These are phyloP conservation scores for Halictus quadricinctus DNA, from an alignment of 2,888 invertebrate species.

Conservation along the genomic window DNA sequence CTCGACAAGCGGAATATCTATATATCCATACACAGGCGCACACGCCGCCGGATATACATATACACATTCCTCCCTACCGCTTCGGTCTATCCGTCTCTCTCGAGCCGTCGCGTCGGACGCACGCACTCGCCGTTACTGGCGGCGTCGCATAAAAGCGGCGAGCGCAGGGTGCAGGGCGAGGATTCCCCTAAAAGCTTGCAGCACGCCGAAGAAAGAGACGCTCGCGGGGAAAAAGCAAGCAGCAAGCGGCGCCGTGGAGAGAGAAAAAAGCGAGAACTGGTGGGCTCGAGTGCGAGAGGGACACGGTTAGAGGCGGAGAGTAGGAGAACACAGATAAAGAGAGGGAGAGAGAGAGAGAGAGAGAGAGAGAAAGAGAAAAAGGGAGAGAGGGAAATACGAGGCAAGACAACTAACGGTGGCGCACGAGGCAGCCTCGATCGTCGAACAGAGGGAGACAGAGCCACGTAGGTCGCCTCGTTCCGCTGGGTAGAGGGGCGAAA, in stretches of 20 bases:
- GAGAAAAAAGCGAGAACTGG: slow-evolving; percentile 57
- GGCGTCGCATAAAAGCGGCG: slow-evolving; percentile 67
- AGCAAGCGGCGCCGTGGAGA: slow-evolving; percentile 17
- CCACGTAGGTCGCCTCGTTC: slow-evolving; percentile 36
- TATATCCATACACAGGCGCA: slow-evolving; percentile 11
- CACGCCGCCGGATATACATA: slow-evolving; percentile 19
- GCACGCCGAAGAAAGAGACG: slow-evolving; percentile 61
- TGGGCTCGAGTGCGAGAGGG: slow-evolving; percentile 21
- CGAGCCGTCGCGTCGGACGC: slow-evolving; percentile 52
- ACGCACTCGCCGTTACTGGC: slow-evolving; percentile 58
- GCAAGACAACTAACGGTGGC: slow-evolving; percentile 66
- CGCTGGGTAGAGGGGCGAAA: slow-evolving; percentile 51
- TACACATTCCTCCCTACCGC: slow-evolving; percentile 25
- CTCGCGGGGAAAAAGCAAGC: slow-evolving; percentile 42
- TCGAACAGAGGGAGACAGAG: slow-evolving; percentile 32
- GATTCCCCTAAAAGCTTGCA: slow-evolving; percentile 67
- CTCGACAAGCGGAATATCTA: slow-evolving; percentile 44
- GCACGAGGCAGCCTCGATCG: slow-evolving; percentile 62
- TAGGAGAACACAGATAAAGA: slow-evolving; percentile 7
- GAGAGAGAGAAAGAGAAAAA: slow-evolving; percentile 27
- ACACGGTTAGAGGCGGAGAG: slow-evolving; percentile 31
- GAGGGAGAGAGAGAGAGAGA: slow-evolving; percentile 37
- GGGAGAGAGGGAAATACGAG: slow-evolving; percentile 36
- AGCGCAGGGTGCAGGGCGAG: slow-evolving; percentile 59
- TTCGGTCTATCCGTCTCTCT: slow-evolving; percentile 44